These are phyloP conservation scores for Orcinus orca DNA, from an alignment of 2,113 vertebrate genomes.

Conservation along the genomic window DNA sequence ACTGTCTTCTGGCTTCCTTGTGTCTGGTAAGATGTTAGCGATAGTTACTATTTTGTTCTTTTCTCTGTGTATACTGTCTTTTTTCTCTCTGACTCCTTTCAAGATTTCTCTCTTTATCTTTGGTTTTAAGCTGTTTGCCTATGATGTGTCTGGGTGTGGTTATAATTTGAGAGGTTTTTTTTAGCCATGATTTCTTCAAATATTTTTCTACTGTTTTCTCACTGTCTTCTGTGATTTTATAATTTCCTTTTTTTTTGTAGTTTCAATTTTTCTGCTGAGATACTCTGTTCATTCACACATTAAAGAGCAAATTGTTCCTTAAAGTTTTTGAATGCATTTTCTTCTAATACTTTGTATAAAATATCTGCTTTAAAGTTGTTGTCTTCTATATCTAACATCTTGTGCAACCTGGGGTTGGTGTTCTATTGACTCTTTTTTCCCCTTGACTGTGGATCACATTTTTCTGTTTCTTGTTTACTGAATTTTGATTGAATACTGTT, in stretches of 20 bases:
- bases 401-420: not conserved
- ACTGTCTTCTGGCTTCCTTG: not conserved
- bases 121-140: not conserved
- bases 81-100: not conserved
- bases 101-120: not conserved
- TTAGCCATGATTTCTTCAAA: not conserved
- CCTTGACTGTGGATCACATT: not conserved
- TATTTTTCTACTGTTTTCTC: not conserved
- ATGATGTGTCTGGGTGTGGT: not conserved
- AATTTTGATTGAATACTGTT: not conserved
- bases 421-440: not conserved
- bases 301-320: not conserved
- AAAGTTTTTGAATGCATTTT: not conserved
- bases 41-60: not conserved
- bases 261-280: not conserved
- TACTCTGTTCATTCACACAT: not conserved
- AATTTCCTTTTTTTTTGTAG: not conserved
- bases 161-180: not conserved
- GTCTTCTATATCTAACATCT: not conserved
- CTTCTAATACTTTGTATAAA: constrained; percentile 3
- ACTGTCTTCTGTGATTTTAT: not conserved
- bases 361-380: not conserved
- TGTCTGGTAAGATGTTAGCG: not conserved
- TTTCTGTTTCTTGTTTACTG: not conserved
- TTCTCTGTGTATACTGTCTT: not conserved